Evolutionary conservation across 2,797 vertebrate genomes (phyloP).

Genomic region (Pteronotus mesoamericanus): DNA sequence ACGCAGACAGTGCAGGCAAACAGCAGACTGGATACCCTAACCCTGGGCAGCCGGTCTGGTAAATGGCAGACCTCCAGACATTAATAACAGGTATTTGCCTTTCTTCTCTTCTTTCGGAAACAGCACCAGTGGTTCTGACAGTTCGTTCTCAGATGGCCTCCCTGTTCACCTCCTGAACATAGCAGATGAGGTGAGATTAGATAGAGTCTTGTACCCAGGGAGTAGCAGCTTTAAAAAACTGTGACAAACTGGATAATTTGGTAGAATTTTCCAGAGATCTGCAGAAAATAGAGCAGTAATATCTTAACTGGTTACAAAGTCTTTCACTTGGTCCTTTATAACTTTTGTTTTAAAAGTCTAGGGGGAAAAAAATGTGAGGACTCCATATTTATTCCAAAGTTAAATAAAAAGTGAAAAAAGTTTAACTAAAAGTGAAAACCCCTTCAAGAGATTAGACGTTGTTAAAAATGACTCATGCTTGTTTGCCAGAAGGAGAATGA

Average conservation of each 20-base stretch:
- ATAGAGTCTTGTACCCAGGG: neutral
- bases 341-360: neutral
- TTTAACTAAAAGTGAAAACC: neutral
- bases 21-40: too few relatives aligned
- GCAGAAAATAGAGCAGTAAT: neutral
- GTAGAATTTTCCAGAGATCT: neutral
- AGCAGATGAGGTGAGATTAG: slow-evolving; percentile 62
- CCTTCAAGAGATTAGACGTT: neutral
- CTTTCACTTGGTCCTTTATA: neutral
- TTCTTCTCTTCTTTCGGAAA: slow-evolving; percentile 17
- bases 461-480: neutral
- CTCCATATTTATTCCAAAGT: neutral
- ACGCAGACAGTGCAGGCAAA: neutral
- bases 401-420: neutral
- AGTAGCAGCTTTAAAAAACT: neutral
- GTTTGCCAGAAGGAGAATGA: neutral
- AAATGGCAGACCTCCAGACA: neutral
- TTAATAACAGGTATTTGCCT: neutral
- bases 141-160: slow-evolving; percentile 89
- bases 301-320: neutral
- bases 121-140: slow-evolving; percentile 95
- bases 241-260: neutral
- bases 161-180: slow-evolving; percentile 82
- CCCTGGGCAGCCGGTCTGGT: neutral
- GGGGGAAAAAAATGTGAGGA: neutral